Evolutionary conservation across 2,797 vertebrate genomes (phyloP), one percentile per base, ranked within the genome.

Genomic region (Poecilia picta): DNA sequence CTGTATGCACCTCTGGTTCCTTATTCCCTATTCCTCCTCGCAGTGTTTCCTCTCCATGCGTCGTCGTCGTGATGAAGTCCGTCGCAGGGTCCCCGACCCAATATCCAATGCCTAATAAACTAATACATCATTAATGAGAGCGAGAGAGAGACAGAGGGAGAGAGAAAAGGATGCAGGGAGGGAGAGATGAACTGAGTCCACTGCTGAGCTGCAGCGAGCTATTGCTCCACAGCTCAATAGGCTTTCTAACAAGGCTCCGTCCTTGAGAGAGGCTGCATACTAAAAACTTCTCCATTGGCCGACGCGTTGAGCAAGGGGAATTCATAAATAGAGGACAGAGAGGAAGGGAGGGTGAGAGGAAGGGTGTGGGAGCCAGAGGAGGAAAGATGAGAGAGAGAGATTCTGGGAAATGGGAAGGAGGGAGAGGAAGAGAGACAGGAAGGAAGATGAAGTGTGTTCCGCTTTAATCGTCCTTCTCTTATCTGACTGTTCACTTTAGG

Each of bases 221-320:
- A 88, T 87, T 83, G 92, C 92, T 89, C 89, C 91, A 92, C 93
- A 94, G 94, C 94, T 95, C 94, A 92, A 95, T 95, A 93, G 93
- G 89, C 92, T 94, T 94, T 95, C 95, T 91, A 95, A 93, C 77
- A 80, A 94, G 91, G 90, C 92, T 92, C 87, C 66, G 95, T 96
- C 96, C 96, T 97, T 97, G 96, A 97, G 93, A 91, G 90, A 95
- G 90, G 94, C 91, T 93, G 96, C 95, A 96, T 95, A 94, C 95
- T 96, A 95, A 96, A 95, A 95, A 96, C 94, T 94, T 95, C 92
- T 94, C 93, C 90, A 88, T 81, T 85, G 85, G 93, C 93, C 77
- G 79, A 81, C 79, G 77, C 57, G 89, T 91, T 88, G 76, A 93
- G 91, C 94, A 93, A 96, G 93, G 88, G 94, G 96, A 97, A 96